Conservation (phyloP, 2,113 vertebrate species). For the Nothoprocta perdicaria region DNA sequence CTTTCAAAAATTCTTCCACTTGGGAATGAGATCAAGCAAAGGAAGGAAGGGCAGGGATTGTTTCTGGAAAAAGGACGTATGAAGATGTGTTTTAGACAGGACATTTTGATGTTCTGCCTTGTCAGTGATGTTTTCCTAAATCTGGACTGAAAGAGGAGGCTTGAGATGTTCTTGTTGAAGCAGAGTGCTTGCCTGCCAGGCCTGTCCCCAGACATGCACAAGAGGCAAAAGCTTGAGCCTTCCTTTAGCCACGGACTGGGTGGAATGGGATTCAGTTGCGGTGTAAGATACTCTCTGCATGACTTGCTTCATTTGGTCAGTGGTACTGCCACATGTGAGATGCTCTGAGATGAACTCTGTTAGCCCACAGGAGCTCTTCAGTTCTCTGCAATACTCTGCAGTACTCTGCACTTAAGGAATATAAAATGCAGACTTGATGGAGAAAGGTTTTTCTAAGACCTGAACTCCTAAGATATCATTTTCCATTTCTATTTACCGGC, state of each 20-base stretch:
- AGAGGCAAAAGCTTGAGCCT: background rate
- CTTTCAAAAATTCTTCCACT: background rate
- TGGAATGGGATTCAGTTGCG: background rate
- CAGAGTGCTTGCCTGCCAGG: background rate
- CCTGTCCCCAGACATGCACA: rapidly evolving
- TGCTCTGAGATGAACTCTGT: background rate
- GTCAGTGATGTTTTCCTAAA: rapidly evolving
- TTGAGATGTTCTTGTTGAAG: rapidly evolving
- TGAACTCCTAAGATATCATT: background rate
- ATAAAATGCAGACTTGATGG: background rate
- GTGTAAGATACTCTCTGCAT: background rate
- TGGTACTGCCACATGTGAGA: background rate
- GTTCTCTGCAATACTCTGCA: too few relatives aligned
- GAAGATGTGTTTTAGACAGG: background rate
- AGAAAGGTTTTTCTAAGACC: background rate
- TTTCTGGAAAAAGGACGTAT: background rate
- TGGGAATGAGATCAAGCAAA: background rate
- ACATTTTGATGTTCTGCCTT: rapidly evolving
- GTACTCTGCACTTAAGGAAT: background rate
- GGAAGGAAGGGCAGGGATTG: background rate
- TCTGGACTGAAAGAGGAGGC: rapidly evolving
- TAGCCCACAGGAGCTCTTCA: background rate
- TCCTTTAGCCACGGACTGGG: background rate
- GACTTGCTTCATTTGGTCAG: background rate
- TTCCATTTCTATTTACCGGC: background rate